Evolutionary conservation across 2,113 vertebrate species (phyloP).

Genomic region (Aleadryas rufinucha): DNA sequence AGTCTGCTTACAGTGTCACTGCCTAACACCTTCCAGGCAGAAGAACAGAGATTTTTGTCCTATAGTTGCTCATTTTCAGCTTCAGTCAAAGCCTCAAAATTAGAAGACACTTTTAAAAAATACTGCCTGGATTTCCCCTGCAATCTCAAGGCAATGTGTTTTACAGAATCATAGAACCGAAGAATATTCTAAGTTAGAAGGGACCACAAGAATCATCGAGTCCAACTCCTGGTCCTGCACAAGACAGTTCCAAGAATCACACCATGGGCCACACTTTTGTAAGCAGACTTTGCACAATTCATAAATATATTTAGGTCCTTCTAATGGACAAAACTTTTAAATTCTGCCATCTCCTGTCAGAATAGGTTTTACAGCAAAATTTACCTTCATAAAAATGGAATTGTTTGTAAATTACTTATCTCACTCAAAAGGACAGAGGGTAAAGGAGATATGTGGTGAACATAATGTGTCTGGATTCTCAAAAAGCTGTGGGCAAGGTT

Average conservation of each 20-base stretch:
- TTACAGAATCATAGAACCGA: background rate
- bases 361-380: background rate
- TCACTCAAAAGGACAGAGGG: background rate
- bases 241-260: background rate
- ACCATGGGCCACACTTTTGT: background rate
- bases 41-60: background rate
- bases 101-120: background rate
- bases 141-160: background rate
- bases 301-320: background rate
- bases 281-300: background rate
- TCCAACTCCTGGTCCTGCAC: background rate
- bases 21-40: background rate
- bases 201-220: background rate
- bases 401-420: background rate
- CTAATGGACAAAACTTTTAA: background rate
- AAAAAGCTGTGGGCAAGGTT: background rate
- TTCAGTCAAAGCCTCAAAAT: background rate
- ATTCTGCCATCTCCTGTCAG: background rate
- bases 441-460: background rate
- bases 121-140: background rate
- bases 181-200: background rate
- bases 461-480: background rate
- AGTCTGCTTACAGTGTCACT: background rate
- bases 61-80: background rate
- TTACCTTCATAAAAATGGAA: background rate